Evolutionary conservation across 2,797 vertebrate genomes (phyloP), one percentile per base, ranked within the genome.

Genomic region (Pipistrellus pipistrellus): DNA sequence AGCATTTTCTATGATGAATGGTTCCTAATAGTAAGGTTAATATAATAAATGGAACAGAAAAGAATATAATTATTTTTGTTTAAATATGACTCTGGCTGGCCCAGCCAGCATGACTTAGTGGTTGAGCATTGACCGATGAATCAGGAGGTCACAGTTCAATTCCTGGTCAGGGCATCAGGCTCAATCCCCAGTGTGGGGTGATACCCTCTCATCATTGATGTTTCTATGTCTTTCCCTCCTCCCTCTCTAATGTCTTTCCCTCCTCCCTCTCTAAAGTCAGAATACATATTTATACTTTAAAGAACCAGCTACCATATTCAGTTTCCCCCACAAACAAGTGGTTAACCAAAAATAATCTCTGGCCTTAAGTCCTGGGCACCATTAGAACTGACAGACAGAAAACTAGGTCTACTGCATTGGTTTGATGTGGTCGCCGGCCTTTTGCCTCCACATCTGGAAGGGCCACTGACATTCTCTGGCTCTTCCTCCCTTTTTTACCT

Each of bases 241-340:
- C 25, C 59, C 59, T 59, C 57, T 59, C 57, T 62, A 30, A 62
- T 46, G 57, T 59, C 25, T 59, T 59, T 59, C 11, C 25, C 23
- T 57, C 55, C 55, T 57, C 25, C 59, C 59, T 59, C 57, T 59
- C 57, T 62, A 30, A 62, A 62, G 27, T 62, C 59, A 62, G 62
- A 62, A 62, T 62, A 14, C 27, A 5, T 62, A 62, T 38, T 38
- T 38, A 4, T 38, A 38, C 38, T 38, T 38, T 66, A 94, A 94
- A 51, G 96, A 88, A 95, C 96, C 82, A 94, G 48, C 35, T 46
- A 35, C n/a, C 80, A n/a, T 59, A 95, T 77, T 90, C 69, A 90
- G 75, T 94, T 62, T 90, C 27, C 68, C 72, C 82, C 85, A 93
- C 64, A 30, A 30, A 96, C 7, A 95, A 96, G 55, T 77, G 94